Percentiles rank a stretch among this genome's conserved stretches.
Conservation (phyloP, 2,797 vertebrate species). For the Momotus momota region DNA sequence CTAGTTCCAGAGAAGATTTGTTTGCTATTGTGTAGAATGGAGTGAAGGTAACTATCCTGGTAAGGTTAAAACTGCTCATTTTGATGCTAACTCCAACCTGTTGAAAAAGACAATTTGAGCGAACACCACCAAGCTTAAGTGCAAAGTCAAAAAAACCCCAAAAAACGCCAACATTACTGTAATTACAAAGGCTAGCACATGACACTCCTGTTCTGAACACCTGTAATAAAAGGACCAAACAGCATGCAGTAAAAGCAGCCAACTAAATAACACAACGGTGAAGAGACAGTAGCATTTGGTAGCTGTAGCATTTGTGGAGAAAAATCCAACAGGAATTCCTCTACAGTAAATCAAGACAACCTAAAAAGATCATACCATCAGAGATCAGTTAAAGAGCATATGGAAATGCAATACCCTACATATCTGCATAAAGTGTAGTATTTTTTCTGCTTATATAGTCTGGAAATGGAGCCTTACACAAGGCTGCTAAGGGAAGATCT, state of each 20-base stretch:
- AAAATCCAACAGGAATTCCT: neutral
- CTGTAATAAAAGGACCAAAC: neutral
- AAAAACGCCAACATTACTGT: neutral
- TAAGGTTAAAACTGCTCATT: conserved; percentile 96
- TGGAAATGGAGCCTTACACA: neutral
- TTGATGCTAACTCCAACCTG: conserved; percentile 95
- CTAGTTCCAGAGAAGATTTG: conserved; percentile 91
- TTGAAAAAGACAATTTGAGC: neutral
- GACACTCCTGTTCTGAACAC: neutral
- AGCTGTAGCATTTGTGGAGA: neutral
- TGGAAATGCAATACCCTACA: neutral
- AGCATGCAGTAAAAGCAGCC: neutral
- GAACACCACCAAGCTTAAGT: neutral
- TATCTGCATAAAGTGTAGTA: neutral
- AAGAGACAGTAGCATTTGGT: neutral
- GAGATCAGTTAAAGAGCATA: neutral
- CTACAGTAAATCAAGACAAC: neutral
- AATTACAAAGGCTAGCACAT: neutral
- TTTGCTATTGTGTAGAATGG: conserved; percentile 95
- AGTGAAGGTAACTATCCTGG: conserved; percentile 91
- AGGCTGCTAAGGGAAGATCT: neutral
- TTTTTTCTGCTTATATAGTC: neutral
- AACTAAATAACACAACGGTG: neutral
- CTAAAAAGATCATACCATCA: neutral
- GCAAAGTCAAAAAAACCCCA: neutral